Evolutionary conservation across 2,888 invertebrate genomes (phyloP).

Genomic region (Perizoma affinitatum): DNA sequence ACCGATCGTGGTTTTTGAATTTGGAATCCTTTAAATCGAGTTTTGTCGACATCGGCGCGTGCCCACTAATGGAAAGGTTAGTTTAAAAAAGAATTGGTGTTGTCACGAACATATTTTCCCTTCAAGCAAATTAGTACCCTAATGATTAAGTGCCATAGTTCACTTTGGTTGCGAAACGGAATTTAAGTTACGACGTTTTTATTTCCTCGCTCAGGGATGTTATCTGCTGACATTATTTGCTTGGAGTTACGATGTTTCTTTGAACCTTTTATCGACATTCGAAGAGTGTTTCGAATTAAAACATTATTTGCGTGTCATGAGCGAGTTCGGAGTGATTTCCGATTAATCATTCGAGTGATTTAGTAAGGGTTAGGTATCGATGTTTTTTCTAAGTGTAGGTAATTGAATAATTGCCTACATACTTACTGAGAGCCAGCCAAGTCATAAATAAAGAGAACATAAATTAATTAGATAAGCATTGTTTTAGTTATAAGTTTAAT

Average conservation of each 20-base stretch:
- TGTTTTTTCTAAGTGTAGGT: constrained; percentile 13
- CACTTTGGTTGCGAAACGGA: constrained; percentile 35
- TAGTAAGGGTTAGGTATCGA: constrained; percentile 21
- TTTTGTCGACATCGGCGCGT: constrained; percentile 76
- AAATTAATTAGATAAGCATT: too few relatives aligned
- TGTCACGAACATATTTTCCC: constrained; percentile 54
- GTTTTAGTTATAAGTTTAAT: too few relatives aligned
- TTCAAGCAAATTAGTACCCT: constrained; percentile 38
- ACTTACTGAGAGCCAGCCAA: too few relatives aligned
- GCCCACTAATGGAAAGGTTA: constrained; percentile 80
- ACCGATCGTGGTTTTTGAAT: constrained; percentile 68
- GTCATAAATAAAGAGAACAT: too few relatives aligned
- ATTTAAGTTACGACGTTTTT: constrained; percentile 34
- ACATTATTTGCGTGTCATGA: constrained; percentile 72
- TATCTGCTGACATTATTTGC: constrained; percentile 75
- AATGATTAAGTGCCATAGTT: background rate
- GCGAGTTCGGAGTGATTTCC: constrained; percentile 68
- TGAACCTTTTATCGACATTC: constrained; percentile 69
- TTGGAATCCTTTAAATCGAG: constrained; percentile 74
- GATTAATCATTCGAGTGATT: constrained; percentile 58
- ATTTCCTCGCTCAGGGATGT: constrained; percentile 58
- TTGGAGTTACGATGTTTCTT: constrained; percentile 70
- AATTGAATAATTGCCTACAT: too few relatives aligned
- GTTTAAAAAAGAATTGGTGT: constrained; percentile 62
- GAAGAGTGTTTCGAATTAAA: constrained; percentile 74